Conservation (phyloP, 2,888 invertebrate genomes). For the Metallyticus violacea region DNA sequence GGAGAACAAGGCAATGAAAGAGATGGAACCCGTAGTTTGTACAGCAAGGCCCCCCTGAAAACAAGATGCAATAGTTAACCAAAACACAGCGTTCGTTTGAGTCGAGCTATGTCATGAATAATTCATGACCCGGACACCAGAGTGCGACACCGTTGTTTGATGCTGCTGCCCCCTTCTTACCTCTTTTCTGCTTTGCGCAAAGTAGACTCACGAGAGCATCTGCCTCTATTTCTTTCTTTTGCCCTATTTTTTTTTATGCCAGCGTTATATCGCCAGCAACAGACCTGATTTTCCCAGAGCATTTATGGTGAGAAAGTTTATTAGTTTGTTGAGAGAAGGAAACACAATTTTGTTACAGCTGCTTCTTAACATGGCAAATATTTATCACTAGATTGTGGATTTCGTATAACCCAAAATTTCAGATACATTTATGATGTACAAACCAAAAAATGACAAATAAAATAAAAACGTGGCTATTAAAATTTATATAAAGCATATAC, state of each 20-base stretch:
- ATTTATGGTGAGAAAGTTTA: neutral
- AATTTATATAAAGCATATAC: too few species aligned
- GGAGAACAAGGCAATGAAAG: too few species aligned
- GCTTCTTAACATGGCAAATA: too few species aligned
- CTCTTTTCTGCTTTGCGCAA: neutral
- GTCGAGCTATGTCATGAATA: neutral
- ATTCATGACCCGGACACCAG: slow-evolving; percentile 13
- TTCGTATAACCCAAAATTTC: too few species aligned
- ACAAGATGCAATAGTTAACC: neutral
- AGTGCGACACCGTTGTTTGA: neutral
- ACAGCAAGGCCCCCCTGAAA: neutral
- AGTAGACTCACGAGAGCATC: neutral
- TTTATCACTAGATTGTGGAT: too few species aligned
- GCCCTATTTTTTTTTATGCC: too few species aligned
- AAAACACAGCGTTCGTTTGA: neutral
- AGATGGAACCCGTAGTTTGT: too few species aligned
- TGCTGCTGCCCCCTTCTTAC: neutral
- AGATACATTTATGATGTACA: too few species aligned
- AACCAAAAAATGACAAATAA: too few species aligned
- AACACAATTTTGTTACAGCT: too few species aligned
- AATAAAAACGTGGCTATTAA: too few species aligned
- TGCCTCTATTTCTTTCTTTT: neutral
- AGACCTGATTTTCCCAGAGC: neutral
- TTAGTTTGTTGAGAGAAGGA: neutral
- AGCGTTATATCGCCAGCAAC: neutral